Conservation (phyloP, 2,797 vertebrate genomes). For the Fistularia commersonii region DNA sequence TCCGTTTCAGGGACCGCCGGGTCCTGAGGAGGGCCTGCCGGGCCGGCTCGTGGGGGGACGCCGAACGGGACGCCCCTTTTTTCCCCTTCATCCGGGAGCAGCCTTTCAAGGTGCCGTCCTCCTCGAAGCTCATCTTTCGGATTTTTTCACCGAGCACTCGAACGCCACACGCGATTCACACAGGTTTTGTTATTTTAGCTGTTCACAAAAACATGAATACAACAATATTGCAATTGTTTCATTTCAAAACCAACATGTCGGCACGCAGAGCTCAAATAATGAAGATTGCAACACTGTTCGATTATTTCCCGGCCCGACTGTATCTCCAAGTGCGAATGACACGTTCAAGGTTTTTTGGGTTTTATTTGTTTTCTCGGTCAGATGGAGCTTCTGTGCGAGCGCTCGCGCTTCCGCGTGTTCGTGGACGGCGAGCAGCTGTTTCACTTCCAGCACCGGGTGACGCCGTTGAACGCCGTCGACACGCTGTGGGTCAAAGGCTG, state of each 20-base stretch:
- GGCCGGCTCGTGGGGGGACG: slow-evolving; percentile 83
- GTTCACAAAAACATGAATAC: too few relatives aligned
- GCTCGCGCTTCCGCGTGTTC: slow-evolving; percentile 83
- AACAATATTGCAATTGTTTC: too few relatives aligned
- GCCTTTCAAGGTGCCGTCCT: slow-evolving; percentile 83
- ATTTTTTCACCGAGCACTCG: too few relatives aligned
- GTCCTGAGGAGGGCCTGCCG: slow-evolving; percentile 85
- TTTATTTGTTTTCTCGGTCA: slow-evolving; percentile 37
- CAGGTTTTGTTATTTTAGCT: too few relatives aligned
- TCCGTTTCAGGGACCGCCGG: slow-evolving; percentile 84
- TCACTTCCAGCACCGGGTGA: slow-evolving; percentile 88
- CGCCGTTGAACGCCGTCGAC: slow-evolving; percentile 79
- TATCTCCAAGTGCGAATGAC: not conserved
- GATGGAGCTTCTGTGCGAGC: slow-evolving; percentile 90
- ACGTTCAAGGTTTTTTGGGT: too few relatives aligned
- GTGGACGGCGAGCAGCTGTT: slow-evolving; percentile 93
- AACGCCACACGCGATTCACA: too few relatives aligned
- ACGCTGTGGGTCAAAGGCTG: slow-evolving; percentile 90
- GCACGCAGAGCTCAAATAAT: not conserved
- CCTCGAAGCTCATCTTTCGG: not conserved
- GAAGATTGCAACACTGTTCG: too few relatives aligned
- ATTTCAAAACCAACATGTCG: too few relatives aligned
- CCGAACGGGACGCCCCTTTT: slow-evolving; percentile 80
- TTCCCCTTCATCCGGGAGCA: slow-evolving; percentile 93
- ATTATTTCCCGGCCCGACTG: too few relatives aligned